These are phyloP conservation scores for Limnodromus scolopaceus DNA, from an alignment of 2,797 vertebrate species.

Conservation along the genomic window DNA sequence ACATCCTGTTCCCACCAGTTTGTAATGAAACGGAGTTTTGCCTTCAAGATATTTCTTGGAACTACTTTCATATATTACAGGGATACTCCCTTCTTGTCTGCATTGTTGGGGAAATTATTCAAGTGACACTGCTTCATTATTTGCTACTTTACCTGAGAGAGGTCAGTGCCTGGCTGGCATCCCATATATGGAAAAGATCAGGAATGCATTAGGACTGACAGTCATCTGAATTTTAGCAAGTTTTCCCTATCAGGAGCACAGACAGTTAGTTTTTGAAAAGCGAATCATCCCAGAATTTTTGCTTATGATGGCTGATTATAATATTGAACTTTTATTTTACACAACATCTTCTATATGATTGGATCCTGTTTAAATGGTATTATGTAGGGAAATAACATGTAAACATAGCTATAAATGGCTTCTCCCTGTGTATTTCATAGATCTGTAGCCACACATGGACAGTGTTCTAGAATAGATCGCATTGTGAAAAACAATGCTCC, in stretches of 20 bases:
- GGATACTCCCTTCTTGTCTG: neutral
- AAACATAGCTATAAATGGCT: neutral
- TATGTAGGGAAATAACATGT: neutral
- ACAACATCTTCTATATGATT: fast-evolving
- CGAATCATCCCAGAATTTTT: neutral
- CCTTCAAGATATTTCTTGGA: neutral
- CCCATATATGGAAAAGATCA: neutral
- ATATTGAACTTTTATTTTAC: neutral
- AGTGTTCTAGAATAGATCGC: neutral
- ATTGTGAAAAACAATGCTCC: neutral
- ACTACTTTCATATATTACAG: neutral
- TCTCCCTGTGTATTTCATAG: neutral
- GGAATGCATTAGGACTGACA: neutral
- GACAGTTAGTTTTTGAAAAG: neutral
- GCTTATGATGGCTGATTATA: neutral
- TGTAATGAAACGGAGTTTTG: neutral
- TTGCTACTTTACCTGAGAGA: neutral
- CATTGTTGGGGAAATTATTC: neutral
- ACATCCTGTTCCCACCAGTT: neutral
- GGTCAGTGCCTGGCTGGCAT: neutral
- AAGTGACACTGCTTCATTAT: neutral
- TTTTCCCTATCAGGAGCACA: neutral
- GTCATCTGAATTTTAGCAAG: neutral
- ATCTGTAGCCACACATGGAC: neutral
- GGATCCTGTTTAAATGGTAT: neutral